A percentile compares a stretch with the other conserved stretches of the same genome.
Conservation (phyloP, 2,888 invertebrate genomes). For the Eupithecia tripunctaria region DNA sequence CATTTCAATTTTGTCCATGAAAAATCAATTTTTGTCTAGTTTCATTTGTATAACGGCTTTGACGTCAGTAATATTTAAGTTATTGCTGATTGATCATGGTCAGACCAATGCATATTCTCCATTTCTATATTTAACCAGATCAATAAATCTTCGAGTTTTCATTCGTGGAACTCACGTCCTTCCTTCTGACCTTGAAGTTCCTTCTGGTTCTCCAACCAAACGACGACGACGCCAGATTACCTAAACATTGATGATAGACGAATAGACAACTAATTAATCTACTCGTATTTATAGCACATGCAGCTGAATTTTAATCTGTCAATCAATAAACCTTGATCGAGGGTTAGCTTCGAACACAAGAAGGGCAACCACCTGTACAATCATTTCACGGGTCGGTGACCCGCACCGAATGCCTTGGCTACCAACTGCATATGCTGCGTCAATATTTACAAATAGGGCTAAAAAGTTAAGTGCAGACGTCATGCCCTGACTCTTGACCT, state of each 20-base stretch:
- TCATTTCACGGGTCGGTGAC: conserved; percentile 3
- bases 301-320: conserved; percentile 5
- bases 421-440: conserved; percentile 12
- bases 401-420: neutral
- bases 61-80: neutral
- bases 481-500: neutral
- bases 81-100: neutral
- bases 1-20: neutral
- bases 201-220: neutral
- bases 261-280: neutral
- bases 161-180: neutral
- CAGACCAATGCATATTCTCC: neutral
- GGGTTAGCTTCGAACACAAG: conserved; percentile 21
- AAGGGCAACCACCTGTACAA: conserved; percentile 29
- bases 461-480: neutral
- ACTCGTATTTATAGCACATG: too few species aligned
- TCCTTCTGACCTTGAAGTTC: conserved; percentile 21
- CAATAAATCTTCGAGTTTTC: neutral
- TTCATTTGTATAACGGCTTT: neutral
- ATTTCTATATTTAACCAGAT: neutral
- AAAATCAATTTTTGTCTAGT: neutral
- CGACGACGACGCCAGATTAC: neutral
- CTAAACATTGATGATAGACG: neutral
- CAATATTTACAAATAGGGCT: conserved; percentile 11
- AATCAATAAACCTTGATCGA: conserved; percentile 37